Conservation (phyloP, 2,888 invertebrate species). For the Leptinotarsa juncta region DNA sequence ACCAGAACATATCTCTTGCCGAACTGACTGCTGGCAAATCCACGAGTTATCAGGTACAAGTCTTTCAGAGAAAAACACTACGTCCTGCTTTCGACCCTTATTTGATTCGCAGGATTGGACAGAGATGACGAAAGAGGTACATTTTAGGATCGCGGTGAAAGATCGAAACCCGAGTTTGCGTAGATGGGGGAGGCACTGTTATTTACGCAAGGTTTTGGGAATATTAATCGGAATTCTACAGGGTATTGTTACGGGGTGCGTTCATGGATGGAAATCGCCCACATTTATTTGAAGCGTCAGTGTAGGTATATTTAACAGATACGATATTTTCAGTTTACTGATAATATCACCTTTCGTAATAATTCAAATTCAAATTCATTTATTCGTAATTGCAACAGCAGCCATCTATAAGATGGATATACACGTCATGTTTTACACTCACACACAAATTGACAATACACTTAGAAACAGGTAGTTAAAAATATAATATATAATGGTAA, state of each 20-base stretch:
- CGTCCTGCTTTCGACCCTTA: not conserved
- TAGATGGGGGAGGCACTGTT: not conserved
- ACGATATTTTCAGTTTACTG: too few relatives aligned
- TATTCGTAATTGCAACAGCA: too few relatives aligned
- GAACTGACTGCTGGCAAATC: slow-evolving; percentile 46
- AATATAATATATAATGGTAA: too few relatives aligned
- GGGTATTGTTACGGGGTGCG: slow-evolving; percentile 8
- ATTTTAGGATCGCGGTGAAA: not conserved
- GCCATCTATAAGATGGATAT: too few relatives aligned
- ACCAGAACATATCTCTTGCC: slow-evolving; percentile 52
- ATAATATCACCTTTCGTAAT: too few relatives aligned
- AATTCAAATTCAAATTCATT: too few relatives aligned
- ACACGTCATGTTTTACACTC: too few relatives aligned
- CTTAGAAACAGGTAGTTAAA: too few relatives aligned
- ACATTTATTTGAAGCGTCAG: too few relatives aligned
- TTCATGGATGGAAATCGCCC: not conserved
- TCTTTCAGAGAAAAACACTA: not conserved
- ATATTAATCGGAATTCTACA: slow-evolving; percentile 21
- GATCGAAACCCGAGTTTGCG: slow-evolving; percentile 23
- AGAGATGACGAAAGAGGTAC: not conserved
- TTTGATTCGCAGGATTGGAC: not conserved
- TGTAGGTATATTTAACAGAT: too few relatives aligned
- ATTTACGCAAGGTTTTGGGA: slow-evolving; percentile 14
- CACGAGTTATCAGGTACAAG: slow-evolving; percentile 44
- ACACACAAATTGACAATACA: too few relatives aligned